Evolutionary conservation across 2,113 vertebrate species (phyloP), one percentile per base, ranked within the genome.

Genomic region (Shinisaurus crocodilurus): DNA sequence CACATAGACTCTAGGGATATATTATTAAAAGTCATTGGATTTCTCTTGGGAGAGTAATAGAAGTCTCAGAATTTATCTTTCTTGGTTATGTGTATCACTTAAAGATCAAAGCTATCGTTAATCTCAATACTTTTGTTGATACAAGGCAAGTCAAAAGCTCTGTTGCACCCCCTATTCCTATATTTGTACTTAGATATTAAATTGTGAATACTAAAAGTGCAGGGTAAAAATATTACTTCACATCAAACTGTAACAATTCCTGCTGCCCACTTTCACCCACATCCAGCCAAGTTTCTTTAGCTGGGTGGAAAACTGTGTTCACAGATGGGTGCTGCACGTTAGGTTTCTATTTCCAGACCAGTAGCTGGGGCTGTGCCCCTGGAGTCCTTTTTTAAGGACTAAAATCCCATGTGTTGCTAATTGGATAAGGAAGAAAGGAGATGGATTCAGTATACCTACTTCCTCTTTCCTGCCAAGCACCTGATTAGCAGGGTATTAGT

Each of bases 41-140:
- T 87, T 60, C n/a, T 40, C 50, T 63, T 63, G 85, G 34, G 85
- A 43, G 20, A 80, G 34, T 37, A 48, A 37, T 88, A 50, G 76
- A 50, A 88, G 43, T 80, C 43, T 48, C n/a, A 87, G n/a, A 77
- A 45, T 88, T 69, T 32, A 81, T 81, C 43, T 88, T 88, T 81
- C 43, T 69, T 45, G 70, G 23, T 50, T 88, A 70, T 81, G 12
- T 40, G 5, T 81, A 88, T 79, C 45, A 37, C 63, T 88, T 81
- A 81, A 81, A 88, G 63, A 88, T 69, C 45, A 40, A 50, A 79
- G 57, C 18, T 80, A n/a, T 80, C 75, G 79, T 50, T 88, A 69
- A 69, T 88, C 63, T 70, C 63, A 81, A 37, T 81, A 70, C 18
- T 29, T 70, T 50, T n/a, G 40, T 79, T 81, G 87, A 81, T 88